A percentile compares a stretch with the other conserved stretches of the same genome.
These are phyloP conservation scores for Sisor rabdophorus DNA, from an alignment of 2,113 vertebrate species.

Conservation along the genomic window DNA sequence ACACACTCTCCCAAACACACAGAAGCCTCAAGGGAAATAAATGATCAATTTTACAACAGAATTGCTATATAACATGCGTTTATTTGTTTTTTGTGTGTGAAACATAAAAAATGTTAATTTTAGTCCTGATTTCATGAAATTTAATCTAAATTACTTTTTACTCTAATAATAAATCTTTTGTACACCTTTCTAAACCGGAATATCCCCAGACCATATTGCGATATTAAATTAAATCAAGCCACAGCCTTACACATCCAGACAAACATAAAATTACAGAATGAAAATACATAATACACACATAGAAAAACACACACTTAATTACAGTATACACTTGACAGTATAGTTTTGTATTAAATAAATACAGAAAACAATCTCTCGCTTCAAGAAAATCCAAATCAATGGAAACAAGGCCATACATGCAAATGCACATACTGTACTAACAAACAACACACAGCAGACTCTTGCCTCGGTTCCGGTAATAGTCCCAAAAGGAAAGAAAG, in stretches of 20 bases:
- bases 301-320: background rate
- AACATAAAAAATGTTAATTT: background rate
- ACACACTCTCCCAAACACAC: background rate
- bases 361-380: background rate
- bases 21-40: slow-evolving; percentile 18
- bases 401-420: slow-evolving; percentile 12
- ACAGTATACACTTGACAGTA: background rate
- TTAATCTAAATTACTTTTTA: background rate
- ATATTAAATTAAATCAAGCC: background rate
- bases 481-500: slow-evolving; percentile 52
- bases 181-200: no score
- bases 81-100: background rate
- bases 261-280: background rate
- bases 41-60: background rate
- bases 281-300: background rate
- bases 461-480: slow-evolving; percentile 53
- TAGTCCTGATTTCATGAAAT: slow-evolving; percentile 2
- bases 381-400: background rate
- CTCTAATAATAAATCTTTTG: background rate
- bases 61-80: background rate
- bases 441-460: slow-evolving; percentile 27
- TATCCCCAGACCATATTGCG: background rate
- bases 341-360: background rate
- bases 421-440: background rate
- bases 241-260: background rate